These are phyloP conservation scores for Timandra comae DNA, from an alignment of 2,888 invertebrate genomes.

Conservation along the genomic window DNA sequence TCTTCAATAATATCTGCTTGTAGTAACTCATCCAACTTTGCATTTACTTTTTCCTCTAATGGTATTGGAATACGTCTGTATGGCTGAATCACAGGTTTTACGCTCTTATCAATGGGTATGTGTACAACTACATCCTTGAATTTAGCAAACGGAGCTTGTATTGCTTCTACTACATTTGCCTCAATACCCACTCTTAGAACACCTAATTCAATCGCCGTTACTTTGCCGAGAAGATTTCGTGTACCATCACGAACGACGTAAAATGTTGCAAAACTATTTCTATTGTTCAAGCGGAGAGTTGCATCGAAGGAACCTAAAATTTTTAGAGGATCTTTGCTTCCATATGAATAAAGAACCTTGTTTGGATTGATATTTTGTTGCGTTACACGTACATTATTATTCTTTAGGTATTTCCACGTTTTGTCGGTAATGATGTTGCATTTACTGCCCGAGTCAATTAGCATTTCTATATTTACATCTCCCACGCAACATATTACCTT, in stretches of 20 bases:
- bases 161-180: constrained; percentile 3
- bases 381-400: not conserved
- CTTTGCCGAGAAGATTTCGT: constrained; percentile 13
- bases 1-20: constrained; percentile 21
- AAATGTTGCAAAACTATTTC: constrained; percentile 5
- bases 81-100: constrained; percentile 10
- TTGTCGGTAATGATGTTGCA: constrained; percentile 14
- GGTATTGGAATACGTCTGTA: constrained; percentile 11
- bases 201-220: constrained; percentile 9
- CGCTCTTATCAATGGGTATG: constrained; percentile 6
- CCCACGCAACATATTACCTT: no score
- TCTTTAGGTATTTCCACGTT: constrained; percentile 12
- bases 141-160: constrained; percentile 21
- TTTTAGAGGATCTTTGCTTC: constrained; percentile 1
- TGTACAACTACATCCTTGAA: constrained; percentile 12
- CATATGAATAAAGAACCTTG: not conserved
- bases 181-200: constrained; percentile 11
- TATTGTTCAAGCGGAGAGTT: not conserved
- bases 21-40: constrained; percentile 17
- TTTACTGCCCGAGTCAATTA: constrained; percentile 21
- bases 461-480: constrained; percentile 11
- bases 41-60: constrained; percentile 12
- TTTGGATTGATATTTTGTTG: not conserved
- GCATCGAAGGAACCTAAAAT: constrained; percentile 7
- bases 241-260: constrained; percentile 18